Base-by-base conservation (phyloP, 2,797 vertebrate species). In the Xiphorhynchus erythropygius region DNA sequence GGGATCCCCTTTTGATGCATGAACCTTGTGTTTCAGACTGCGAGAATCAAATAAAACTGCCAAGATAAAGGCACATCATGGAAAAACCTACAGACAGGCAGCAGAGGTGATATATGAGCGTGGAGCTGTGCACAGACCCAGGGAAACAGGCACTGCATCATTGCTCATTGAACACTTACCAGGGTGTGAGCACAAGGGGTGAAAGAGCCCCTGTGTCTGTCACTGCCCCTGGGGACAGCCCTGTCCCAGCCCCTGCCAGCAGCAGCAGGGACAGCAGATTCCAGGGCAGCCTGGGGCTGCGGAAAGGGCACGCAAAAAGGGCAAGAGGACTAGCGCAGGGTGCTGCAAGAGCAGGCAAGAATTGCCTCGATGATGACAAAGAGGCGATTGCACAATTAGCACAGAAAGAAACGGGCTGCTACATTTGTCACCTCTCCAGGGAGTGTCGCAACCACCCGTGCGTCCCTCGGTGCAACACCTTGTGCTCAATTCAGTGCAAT, bases 81-180 rank as follows among this genome's bases (percentile, higher is more conserved):
- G 83, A 96, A 96, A 96, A 96, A 89, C 11, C 55, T 39, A 4
- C 35, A 13, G 57, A 16, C 28, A 13, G 80, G 27, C 27, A 18
- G 24, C 33, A 55, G 56, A 55, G 50, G 28, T 4, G 10, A 56
- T 24, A 5, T 3, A 32, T 0, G 2, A 59, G 33, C 0, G 0
- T 0, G 7, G 65, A 55, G 28, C 33, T 23, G 10, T 1, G 3
- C 13, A 50, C 24, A 64, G 37, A 75, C 9, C 37, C 55, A 87
- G 75, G n/a, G n/a, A 46, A 78, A 53, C 30, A 25, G 68, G 47
- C 46, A 19, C 33, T 2, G 30, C 7, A 4, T 28, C 10, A 1
- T 3, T 17, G 13, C 2, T 71, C 2, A 0, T 52, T 49, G 32
- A 46, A 81, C 42, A 12, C 5, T 15, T 14, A 7, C 12, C 4